Percentiles rank a stretch among this genome's conserved stretches.
Conservation (phyloP, 2,888 invertebrate genomes). For the Lasioglossum morio region DNA sequence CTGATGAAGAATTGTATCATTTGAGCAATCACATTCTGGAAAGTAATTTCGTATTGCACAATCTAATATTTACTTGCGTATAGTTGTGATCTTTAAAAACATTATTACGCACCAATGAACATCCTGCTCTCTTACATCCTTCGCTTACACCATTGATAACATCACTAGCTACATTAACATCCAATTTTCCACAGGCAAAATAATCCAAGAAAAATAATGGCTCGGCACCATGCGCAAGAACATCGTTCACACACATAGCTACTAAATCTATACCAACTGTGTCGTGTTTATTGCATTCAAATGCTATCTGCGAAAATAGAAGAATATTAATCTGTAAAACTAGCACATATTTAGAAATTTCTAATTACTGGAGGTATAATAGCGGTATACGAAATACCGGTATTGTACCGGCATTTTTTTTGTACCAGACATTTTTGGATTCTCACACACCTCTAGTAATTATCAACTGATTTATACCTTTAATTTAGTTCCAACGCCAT, state of each 20-base stretch:
- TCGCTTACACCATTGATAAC: conserved; percentile 95
- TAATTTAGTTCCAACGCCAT: conserved; percentile 98
- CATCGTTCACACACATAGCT: conserved; percentile 99
- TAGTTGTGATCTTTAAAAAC: neutral
- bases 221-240: conserved; percentile 97
- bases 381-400: no score
- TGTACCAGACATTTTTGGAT: neutral
- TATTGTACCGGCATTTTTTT: no score
- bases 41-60: neutral
- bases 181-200: conserved; percentile 95
- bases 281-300: conserved; percentile 91
- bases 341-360: conserved; percentile 5
- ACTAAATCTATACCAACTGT: conserved; percentile 97
- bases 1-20: neutral
- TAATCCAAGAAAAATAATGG: conserved; percentile 99
- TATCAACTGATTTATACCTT: conserved; percentile 87
- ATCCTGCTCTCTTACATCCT: conserved; percentile 94
- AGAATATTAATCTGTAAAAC: neutral
- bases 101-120: conserved; percentile 89
- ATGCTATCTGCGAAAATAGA: conserved; percentile 90
- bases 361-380: neutral
- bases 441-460: neutral
- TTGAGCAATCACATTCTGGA: neutral
- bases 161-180: conserved; percentile 90
- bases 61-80: neutral